A percentile compares a stretch with the other conserved stretches of the same genome.
Conservation (phyloP, 2,113 vertebrate species). For the Motacilla alba region DNA sequence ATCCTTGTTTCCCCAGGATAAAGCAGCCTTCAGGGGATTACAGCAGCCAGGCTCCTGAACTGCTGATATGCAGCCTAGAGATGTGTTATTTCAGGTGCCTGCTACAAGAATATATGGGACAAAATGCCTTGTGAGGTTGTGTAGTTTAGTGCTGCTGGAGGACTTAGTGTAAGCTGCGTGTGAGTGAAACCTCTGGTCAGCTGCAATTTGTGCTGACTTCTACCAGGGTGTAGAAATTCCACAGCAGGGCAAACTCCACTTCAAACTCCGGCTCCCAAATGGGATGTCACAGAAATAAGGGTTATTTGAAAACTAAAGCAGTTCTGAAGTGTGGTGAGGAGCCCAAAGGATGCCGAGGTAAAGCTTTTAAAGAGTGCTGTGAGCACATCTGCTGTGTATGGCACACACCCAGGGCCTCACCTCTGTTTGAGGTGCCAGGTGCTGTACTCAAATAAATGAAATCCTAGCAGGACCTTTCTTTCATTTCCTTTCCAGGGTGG, state of each 20-base stretch:
- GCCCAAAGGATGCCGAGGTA: not conserved
- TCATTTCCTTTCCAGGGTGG: not conserved
- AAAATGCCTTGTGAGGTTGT: not conserved
- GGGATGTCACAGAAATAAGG: not conserved
- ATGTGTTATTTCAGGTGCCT: not conserved
- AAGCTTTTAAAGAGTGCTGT: not conserved
- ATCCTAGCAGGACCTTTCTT: not conserved
- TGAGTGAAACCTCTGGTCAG: not conserved
- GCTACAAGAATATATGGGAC: not conserved
- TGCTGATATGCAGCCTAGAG: not conserved
- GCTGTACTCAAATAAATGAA: not conserved
- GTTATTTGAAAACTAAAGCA: not conserved
- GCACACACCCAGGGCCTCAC: not conserved
- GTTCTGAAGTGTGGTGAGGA: not conserved
- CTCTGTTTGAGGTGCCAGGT: not conserved
- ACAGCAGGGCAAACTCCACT: not conserved
- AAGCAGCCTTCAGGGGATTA: not conserved
- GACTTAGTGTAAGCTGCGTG: not conserved
- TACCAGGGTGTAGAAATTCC: not conserved
- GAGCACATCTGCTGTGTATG: not conserved
- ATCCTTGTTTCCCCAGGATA: not conserved
- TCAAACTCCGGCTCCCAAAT: not conserved
- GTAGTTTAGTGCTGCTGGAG: not conserved
- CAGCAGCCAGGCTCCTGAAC: not conserved
- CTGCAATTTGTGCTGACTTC: not conserved